Percentiles rank a stretch among this genome's conserved stretches.
phyloP scores from a whole-genome alignment of 2,797 vertebrate species.

The Cichlasoma orientale region DNA sequence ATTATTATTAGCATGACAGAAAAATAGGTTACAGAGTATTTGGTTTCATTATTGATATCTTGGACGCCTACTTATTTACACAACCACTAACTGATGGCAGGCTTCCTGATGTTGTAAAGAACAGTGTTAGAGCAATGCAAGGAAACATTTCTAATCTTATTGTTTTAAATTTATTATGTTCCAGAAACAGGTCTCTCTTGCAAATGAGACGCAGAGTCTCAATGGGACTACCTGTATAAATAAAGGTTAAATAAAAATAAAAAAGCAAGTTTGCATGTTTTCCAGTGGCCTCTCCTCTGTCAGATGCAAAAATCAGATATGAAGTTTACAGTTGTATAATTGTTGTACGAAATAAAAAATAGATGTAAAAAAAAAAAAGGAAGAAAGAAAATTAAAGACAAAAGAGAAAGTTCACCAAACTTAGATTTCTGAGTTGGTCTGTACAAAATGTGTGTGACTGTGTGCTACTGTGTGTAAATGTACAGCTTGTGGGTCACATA shows the following conservation, averaged over 20 bases:
- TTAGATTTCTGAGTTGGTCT: not conserved
- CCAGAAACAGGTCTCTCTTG: no score
- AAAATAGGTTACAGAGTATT: no score
- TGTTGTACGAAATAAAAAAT: not conserved
- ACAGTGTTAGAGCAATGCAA: not conserved
- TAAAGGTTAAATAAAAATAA: no score
- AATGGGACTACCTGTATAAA: no score
- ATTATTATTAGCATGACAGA: no score
- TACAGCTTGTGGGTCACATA: not conserved
- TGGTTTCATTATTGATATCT: no score
- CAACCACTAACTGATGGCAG: no score
- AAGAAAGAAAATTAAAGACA: not conserved
- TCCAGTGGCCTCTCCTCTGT: not conserved
- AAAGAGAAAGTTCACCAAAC: not conserved
- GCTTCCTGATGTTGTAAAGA: not conserved
- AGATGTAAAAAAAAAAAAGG: not conserved
- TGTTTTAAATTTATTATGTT: no score
- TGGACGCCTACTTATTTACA: no score
- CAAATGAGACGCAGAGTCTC: no score
- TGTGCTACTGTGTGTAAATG: not conserved
- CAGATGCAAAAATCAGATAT: not conserved
- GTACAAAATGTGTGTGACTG: not conserved
- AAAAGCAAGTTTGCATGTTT: no score
- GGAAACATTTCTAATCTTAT: no score
- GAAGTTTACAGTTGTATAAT: not conserved